Evolutionary conservation across 2,113 vertebrate species (phyloP).

Genomic region (Caloenas nicobarica): DNA sequence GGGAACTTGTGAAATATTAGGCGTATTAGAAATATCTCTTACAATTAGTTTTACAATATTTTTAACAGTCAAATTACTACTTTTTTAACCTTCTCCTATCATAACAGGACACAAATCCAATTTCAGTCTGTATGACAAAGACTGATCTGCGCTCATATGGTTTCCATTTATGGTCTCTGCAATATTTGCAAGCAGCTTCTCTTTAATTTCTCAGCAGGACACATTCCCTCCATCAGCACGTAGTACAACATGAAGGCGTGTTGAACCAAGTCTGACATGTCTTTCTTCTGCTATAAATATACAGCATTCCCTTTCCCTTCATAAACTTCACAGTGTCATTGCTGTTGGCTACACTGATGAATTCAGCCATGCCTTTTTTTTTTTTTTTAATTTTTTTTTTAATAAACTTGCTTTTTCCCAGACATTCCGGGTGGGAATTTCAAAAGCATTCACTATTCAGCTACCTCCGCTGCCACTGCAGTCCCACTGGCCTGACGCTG

Average conservation of each 20-base stretch:
- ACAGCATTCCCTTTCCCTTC: slow-evolving; percentile 15
- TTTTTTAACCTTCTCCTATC: background rate
- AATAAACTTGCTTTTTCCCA: slow-evolving; percentile 21
- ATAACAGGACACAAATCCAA: background rate
- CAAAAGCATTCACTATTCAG: background rate
- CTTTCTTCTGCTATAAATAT: slow-evolving; percentile 41
- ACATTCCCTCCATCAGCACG: slow-evolving; percentile 2
- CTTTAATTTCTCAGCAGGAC: slow-evolving; percentile 47
- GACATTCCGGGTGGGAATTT: slow-evolving; percentile 50
- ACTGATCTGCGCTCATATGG: background rate
- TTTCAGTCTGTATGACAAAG: background rate
- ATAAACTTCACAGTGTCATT: background rate
- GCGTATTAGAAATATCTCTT: background rate
- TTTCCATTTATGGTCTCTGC: slow-evolving; percentile 1
- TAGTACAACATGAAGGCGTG: background rate
- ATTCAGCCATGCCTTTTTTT: background rate
- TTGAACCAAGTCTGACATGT: slow-evolving; percentile 48
- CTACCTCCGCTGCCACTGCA: background rate
- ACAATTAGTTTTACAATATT: background rate
- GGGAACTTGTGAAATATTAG: background rate
- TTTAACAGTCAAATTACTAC: background rate
- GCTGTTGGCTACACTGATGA: background rate
- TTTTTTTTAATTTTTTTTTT: background rate
- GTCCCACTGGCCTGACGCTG: background rate
- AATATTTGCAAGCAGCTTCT: slow-evolving; percentile 16